These are phyloP conservation scores for Pomacea canaliculata DNA, from an alignment of 2,888 invertebrate species.

Conservation along the genomic window DNA sequence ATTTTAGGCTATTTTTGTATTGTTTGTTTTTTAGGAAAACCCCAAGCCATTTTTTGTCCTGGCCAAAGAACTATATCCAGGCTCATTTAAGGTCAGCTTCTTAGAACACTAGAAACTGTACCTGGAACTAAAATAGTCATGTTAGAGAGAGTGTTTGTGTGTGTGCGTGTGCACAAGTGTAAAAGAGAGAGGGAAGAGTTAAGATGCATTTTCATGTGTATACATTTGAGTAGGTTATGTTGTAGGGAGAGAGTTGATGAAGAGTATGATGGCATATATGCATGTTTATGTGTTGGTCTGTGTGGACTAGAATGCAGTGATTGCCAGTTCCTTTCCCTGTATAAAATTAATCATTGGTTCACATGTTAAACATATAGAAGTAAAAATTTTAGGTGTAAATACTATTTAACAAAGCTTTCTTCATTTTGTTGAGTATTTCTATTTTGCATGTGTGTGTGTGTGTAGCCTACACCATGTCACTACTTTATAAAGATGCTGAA, in stretches of 20 bases:
- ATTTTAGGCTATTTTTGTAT: background rate
- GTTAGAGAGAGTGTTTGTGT: background rate
- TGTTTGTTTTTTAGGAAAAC: conserved; percentile 74
- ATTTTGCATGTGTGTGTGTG: background rate
- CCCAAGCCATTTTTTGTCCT: conserved; percentile 93
- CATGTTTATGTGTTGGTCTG: background rate
- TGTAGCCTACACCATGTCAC: conserved; percentile 86
- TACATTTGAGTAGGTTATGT: too few relatives aligned
- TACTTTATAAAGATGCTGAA: conserved; percentile 88
- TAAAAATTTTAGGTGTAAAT: too few relatives aligned
- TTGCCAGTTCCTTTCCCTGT: too few relatives aligned
- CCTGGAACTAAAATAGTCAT: background rate
- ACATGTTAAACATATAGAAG: too few relatives aligned
- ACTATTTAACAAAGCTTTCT: too few relatives aligned
- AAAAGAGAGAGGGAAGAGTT: too few relatives aligned
- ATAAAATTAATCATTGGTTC: too few relatives aligned
- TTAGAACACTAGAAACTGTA: too few relatives aligned
- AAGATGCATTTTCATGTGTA: too few relatives aligned
- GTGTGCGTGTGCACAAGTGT: background rate
- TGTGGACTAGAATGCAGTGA: background rate
- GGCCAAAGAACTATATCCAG: conserved; percentile 90
- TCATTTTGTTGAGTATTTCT: too few relatives aligned
- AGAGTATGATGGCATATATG: too few relatives aligned
- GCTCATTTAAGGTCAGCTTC: conserved; percentile 77
- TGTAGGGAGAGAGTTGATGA: too few relatives aligned